Percentiles rank a stretch among this genome's conserved stretches.
phyloP scores from a whole-genome alignment of 2,888 invertebrate genomes.

The Tenodera sinensis region DNA sequence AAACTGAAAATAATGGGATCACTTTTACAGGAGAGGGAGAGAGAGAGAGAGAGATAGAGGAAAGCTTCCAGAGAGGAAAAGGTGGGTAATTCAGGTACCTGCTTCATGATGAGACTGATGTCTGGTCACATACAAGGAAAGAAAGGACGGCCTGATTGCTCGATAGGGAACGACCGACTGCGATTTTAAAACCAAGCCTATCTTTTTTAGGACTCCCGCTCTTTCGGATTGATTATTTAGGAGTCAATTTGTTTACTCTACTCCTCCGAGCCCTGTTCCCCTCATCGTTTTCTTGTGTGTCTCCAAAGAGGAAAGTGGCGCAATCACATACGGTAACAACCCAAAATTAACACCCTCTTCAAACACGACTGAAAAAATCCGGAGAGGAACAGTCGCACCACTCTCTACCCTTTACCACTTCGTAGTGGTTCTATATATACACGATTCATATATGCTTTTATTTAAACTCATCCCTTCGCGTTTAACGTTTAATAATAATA shows the following conservation, averaged over 20 bases:
- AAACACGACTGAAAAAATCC: too few species aligned
- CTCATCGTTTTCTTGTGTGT: background rate
- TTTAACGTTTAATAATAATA: too few species aligned
- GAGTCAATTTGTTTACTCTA: background rate
- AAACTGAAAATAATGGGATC: slow-evolving; percentile 39
- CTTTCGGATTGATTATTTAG: background rate
- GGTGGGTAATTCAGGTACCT: background rate
- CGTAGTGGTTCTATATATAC: too few species aligned
- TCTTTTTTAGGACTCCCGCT: background rate
- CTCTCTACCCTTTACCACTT: too few species aligned
- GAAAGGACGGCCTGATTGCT: background rate
- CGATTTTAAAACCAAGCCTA: background rate
- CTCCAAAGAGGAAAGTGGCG: background rate
- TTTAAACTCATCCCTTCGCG: too few species aligned
- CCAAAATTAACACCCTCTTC: background rate
- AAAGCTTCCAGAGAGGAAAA: background rate
- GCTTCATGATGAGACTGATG: background rate
- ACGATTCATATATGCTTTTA: too few species aligned
- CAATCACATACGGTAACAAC: background rate
- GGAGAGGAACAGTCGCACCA: too few species aligned
- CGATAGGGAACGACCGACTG: background rate
- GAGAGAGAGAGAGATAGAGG: background rate
- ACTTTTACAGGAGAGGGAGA: slow-evolving; percentile 32
- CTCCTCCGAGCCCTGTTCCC: background rate
- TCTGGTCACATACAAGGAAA: background rate